These are phyloP conservation scores for Calypte anna DNA, from an alignment of 2,113 vertebrate genomes.

Conservation along the genomic window DNA sequence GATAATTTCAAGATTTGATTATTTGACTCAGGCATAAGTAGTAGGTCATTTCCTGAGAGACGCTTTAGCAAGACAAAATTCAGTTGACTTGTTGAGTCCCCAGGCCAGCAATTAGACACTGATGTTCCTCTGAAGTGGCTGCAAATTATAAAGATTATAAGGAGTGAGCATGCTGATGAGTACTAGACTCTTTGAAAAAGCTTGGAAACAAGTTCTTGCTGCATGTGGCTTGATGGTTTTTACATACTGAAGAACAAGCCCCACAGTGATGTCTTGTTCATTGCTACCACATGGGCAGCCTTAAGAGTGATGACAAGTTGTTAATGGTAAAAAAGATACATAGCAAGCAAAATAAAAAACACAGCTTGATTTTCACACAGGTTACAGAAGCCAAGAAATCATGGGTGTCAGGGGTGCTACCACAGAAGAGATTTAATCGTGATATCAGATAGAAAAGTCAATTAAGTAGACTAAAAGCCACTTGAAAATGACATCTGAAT, in stretches of 20 bases:
- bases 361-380: constrained; percentile 1
- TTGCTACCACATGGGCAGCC: constrained; percentile 24
- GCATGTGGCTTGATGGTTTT: constrained; percentile 4
- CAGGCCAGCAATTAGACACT: background rate
- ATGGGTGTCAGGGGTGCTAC: background rate
- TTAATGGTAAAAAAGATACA: background rate
- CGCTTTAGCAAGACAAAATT: background rate
- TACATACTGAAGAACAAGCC: background rate
- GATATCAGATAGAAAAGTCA: background rate
- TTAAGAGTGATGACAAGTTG: constrained; percentile 23
- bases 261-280: background rate
- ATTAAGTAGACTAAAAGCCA: background rate
- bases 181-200: background rate
- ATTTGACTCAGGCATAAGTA: background rate
- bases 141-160: background rate
- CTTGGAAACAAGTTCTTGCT: background rate
- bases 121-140: background rate
- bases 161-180: background rate
- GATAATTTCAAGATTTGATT: background rate
- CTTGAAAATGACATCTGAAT: background rate
- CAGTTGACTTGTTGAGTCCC: background rate
- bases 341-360: background rate
- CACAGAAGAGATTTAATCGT: background rate
- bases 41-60: background rate
- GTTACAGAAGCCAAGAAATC: constrained; percentile 10